A percentile compares a stretch with the other conserved stretches of the same genome.
phyloP scores from a whole-genome alignment of 2,113 vertebrate species.

The Pollimyrus isidori region DNA sequence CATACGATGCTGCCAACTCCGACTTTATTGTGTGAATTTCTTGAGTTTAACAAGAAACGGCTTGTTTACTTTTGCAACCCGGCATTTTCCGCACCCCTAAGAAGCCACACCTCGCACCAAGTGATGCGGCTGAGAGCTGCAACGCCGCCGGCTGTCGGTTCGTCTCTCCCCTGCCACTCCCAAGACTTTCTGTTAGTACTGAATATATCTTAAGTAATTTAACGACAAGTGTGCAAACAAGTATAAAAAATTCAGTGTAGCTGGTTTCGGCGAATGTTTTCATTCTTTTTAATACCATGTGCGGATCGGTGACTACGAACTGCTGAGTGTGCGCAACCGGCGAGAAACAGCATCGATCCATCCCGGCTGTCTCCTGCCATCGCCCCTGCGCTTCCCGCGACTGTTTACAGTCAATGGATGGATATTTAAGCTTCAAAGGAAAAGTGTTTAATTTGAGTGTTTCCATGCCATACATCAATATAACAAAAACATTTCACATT shows the following conservation, averaged over 20 bases:
- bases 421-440: not conserved
- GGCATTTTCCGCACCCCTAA: not conserved
- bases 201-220: not conserved
- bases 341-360: not conserved
- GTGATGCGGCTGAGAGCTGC: too few relatives aligned
- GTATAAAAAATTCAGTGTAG: not conserved
- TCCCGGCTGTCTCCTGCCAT: not conserved
- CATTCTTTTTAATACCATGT: not conserved
- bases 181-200: not conserved
- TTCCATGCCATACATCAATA: not conserved
- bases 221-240: not conserved
- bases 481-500: not conserved
- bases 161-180: not conserved
- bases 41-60: not conserved
- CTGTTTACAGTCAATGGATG: not conserved
- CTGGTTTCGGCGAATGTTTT: not conserved
- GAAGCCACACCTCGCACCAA: not conserved
- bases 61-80: not conserved
- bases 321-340: not conserved
- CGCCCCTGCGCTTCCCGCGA: not conserved
- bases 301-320: not conserved
- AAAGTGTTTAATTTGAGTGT: not conserved
- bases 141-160: not conserved
- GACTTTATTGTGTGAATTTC: not conserved
- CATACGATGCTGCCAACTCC: not conserved